Conservation (phyloP, 2,113 vertebrate genomes). For the Xerus inauris region DNA sequence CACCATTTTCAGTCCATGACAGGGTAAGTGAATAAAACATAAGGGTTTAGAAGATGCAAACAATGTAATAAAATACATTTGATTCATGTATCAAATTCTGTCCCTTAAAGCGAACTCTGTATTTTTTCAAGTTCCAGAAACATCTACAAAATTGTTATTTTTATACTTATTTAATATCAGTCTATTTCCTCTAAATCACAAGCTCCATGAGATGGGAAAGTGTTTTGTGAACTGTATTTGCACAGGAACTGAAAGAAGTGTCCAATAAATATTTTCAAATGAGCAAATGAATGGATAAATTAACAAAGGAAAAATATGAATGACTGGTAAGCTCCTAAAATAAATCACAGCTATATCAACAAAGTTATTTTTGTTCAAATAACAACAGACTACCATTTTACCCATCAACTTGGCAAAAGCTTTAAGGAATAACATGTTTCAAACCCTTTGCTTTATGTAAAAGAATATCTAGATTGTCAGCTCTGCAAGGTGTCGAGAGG, state of each 20-base stretch:
- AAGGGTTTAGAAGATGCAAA: slow-evolving; percentile 2
- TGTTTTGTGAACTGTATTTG: background rate
- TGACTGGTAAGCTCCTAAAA: background rate
- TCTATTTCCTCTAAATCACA: background rate
- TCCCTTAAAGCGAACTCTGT: background rate
- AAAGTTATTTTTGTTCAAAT: slow-evolving; percentile 13
- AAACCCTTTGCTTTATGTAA: background rate
- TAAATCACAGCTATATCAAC: background rate
- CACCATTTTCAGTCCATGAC: background rate
- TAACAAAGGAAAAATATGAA: background rate
- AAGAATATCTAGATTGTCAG: background rate
- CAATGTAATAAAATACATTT: background rate
- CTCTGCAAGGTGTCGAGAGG: background rate
- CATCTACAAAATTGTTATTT: slow-evolving; percentile 6
- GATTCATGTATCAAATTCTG: background rate
- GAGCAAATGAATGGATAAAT: background rate
- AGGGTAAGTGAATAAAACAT: background rate
- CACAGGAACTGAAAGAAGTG: background rate
- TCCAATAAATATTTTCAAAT: background rate
- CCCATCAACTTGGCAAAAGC: background rate
- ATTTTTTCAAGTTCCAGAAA: slow-evolving; percentile 28
- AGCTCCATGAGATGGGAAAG: background rate
- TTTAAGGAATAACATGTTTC: background rate
- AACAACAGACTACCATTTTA: background rate
- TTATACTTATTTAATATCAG: background rate